These are phyloP conservation scores for Pseudobourletiella spinata DNA, from an alignment of 1,140 invertebrate genomes.

Conservation along the genomic window DNA sequence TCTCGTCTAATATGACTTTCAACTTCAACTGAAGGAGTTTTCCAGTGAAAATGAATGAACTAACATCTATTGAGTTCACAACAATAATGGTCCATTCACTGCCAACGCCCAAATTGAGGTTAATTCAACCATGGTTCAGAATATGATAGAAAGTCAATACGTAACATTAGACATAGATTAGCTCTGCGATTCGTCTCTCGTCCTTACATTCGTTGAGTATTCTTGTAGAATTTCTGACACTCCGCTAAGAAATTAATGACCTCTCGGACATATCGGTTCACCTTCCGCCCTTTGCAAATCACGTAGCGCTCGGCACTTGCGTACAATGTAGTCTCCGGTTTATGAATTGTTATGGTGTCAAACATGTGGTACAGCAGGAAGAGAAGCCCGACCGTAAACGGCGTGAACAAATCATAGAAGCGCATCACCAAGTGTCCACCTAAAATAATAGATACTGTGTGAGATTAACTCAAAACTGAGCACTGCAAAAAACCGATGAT, in stretches of 20 bases:
- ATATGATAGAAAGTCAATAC: too few species aligned
- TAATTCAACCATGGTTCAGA: too few species aligned
- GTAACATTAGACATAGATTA: too few species aligned
- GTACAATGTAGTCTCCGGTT: constrained; percentile 92
- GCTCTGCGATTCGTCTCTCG: too few species aligned
- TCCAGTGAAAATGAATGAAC: too few species aligned
- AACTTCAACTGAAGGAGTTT: too few species aligned
- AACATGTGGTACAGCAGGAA: constrained; percentile 92
- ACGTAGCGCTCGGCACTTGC: constrained; percentile 97
- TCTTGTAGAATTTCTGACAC: constrained; percentile 7
- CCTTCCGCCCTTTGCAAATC: constrained; percentile 1
- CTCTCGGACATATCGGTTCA: neutral
- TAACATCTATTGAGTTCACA: too few species aligned
- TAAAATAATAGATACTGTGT: constrained; percentile 39
- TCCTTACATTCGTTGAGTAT: neutral
- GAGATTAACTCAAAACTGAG: too few species aligned
- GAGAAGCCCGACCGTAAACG: constrained; percentile 84
- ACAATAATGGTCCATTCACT: too few species aligned
- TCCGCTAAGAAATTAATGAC: constrained; percentile 12
- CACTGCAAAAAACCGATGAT: neutral
- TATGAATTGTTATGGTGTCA: constrained; percentile 72
- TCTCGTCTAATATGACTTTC: too few species aligned
- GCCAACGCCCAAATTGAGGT: too few species aligned
- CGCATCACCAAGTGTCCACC: constrained; percentile 91
- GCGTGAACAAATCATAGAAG: constrained; percentile 91